These are phyloP conservation scores for Ichneumoninae sp. DNA, from an alignment of 2,888 invertebrate species.

Conservation along the genomic window DNA sequence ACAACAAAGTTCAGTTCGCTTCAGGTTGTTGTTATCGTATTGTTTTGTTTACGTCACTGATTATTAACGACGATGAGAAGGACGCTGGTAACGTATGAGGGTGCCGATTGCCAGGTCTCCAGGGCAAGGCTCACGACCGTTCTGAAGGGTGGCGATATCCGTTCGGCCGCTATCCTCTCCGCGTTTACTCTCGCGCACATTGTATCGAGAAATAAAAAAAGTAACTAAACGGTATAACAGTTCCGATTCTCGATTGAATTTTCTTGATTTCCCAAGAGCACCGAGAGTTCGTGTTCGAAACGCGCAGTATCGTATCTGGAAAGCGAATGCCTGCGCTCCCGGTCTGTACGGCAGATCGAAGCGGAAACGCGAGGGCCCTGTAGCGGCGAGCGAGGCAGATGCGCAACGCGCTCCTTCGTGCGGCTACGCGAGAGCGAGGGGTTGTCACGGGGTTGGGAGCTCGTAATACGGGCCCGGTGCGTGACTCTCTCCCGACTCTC, in stretches of 20 bases:
- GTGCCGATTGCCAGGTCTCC: slow-evolving; percentile 75
- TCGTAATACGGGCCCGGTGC: slow-evolving; percentile 79
- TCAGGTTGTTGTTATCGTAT: background rate
- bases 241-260: background rate
- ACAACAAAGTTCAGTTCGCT: background rate
- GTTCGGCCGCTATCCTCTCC: slow-evolving; percentile 5
- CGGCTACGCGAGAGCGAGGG: slow-evolving; percentile 76
- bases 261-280: slow-evolving; percentile 9
- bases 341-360: slow-evolving; percentile 13
- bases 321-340: slow-evolving; percentile 39
- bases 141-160: slow-evolving; percentile 63
- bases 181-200: slow-evolving; percentile 60
- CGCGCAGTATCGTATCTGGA: slow-evolving; percentile 47
- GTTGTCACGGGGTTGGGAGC: slow-evolving; percentile 77
- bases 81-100: slow-evolving; percentile 75
- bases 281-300: slow-evolving; percentile 29
- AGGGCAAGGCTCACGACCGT: slow-evolving; percentile 75
- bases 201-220: slow-evolving; percentile 13
- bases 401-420: slow-evolving; percentile 58
- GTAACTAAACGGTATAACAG: background rate
- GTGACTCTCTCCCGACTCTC: slow-evolving; percentile 50
- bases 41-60: slow-evolving; percentile 28
- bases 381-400: slow-evolving; percentile 65
- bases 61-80: slow-evolving; percentile 74
- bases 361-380: slow-evolving; percentile 41